Percentiles rank a stretch among this genome's conserved stretches.
Evolutionary conservation across 37 sponge, comb jelly and placozoan species (phyloP).

Genomic region (Ephydatia muelleri): DNA sequence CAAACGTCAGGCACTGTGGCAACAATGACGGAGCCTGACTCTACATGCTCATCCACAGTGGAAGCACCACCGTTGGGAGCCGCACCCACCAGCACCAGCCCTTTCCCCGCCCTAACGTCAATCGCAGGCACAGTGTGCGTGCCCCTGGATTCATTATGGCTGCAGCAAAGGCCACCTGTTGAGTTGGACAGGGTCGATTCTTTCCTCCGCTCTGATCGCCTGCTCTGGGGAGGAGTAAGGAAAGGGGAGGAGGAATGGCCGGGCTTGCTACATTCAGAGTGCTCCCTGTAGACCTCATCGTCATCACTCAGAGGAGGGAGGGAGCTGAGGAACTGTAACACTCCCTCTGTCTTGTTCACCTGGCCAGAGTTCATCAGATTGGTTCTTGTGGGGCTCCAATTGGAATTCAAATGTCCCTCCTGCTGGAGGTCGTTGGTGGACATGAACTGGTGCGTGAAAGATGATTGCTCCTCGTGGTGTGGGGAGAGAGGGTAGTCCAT

Average conservation of each 20-base stretch:
- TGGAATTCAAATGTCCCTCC: not conserved
- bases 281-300: conserved; percentile 56
- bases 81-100: not conserved
- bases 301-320: conserved; percentile 34
- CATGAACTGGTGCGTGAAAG: not conserved
- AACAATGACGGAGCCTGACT: too few species aligned
- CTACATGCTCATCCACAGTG: too few species aligned
- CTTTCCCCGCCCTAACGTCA: not conserved
- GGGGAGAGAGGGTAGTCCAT: conserved; percentile 3
- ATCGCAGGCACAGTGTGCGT: not conserved
- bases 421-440: not conserved
- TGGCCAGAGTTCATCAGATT: conserved; percentile 10
- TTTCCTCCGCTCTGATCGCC: conserved; percentile 14
- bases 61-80: not conserved
- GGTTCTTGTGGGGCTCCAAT: not conserved
- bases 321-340: conserved; percentile 47
- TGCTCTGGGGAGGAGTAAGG: conserved; percentile 67
- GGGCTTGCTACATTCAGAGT: conserved; percentile 52
- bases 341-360: conserved; percentile 38
- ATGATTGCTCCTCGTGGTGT: not conserved
- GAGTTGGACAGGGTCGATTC: not conserved
- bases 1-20: too few species aligned
- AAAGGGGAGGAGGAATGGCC: conserved; percentile 58
- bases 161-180: not conserved
- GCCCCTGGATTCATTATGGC: not conserved